phyloP scores from a whole-genome alignment of 1,140 invertebrate genomes.

The Drosophila novamexicana region DNA sequence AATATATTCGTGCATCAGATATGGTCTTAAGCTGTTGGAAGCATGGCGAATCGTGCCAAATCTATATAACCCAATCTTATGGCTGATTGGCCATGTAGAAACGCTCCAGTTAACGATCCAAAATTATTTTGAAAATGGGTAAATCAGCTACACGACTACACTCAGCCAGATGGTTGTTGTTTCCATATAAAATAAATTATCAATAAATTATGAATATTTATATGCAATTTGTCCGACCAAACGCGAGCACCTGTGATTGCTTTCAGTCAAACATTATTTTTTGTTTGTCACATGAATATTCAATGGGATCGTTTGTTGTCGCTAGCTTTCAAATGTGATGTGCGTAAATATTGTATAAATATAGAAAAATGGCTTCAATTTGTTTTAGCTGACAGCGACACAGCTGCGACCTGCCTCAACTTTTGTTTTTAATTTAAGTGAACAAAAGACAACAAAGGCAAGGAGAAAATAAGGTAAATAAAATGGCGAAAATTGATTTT shows the following conservation, averaged over 20 bases:
- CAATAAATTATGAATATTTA: conserved; percentile 53
- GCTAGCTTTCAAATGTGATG: conserved; percentile 8
- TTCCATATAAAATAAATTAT: conserved; percentile 13
- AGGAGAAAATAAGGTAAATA: no score
- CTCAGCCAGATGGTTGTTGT: conserved; percentile 3
- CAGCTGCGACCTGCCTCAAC: conserved; percentile 52
- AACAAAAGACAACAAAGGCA: no score
- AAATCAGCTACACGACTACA: no score
- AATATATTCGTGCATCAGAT: no score
- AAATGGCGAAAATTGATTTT: background rate
- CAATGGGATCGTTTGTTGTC: conserved; percentile 34
- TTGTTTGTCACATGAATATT: conserved; percentile 61
- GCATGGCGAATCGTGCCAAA: no score
- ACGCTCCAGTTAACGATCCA: no score
- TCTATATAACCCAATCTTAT: no score
- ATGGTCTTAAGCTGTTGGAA: no score
- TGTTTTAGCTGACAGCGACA: background rate
- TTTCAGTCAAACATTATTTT: conserved; percentile 21
- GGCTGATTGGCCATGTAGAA: no score
- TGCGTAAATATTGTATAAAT: background rate
- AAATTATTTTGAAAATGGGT: no score
- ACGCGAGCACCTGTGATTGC: conserved; percentile 38
- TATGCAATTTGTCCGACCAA: conserved; percentile 26
- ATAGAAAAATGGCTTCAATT: background rate
- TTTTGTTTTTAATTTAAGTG: background rate